Percentiles rank a stretch among this genome's conserved stretches.
Evolutionary conservation across 1,140 invertebrate species (phyloP).

Genomic region (Ceratina calcarata): DNA sequence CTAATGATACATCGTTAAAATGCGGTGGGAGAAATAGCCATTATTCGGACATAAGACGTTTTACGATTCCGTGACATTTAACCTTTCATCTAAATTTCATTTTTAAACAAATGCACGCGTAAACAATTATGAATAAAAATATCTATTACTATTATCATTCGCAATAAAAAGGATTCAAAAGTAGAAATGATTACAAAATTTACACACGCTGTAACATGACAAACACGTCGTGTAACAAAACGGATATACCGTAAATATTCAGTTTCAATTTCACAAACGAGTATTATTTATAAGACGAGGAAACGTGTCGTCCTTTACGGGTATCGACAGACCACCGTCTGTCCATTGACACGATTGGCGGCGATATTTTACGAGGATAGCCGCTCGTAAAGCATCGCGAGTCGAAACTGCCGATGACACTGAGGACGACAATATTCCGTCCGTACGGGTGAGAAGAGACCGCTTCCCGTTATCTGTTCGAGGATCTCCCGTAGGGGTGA

Average conservation of each 20-base stretch:
- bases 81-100: no score
- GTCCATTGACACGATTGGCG: neutral
- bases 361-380: slow-evolving; percentile 5
- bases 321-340: no score
- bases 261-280: neutral
- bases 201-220: no score
- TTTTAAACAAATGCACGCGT: no score
- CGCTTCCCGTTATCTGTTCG: neutral
- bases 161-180: neutral
- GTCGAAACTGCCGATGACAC: neutral
- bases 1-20: neutral
- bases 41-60: no score
- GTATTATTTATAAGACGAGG: neutral
- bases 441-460: neutral
- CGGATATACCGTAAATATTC: neutral
- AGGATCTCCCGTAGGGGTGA: neutral
- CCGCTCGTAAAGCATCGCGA: neutral
- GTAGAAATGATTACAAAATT: neutral
- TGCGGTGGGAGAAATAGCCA: no score
- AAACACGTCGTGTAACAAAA: no score
- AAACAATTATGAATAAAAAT: neutral
- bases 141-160: no score
- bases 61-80: no score
- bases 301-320: neutral
- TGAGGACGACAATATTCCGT: neutral